These are phyloP conservation scores for Dasyornis broadbenti DNA, from an alignment of 2,113 vertebrate species.

Conservation along the genomic window DNA sequence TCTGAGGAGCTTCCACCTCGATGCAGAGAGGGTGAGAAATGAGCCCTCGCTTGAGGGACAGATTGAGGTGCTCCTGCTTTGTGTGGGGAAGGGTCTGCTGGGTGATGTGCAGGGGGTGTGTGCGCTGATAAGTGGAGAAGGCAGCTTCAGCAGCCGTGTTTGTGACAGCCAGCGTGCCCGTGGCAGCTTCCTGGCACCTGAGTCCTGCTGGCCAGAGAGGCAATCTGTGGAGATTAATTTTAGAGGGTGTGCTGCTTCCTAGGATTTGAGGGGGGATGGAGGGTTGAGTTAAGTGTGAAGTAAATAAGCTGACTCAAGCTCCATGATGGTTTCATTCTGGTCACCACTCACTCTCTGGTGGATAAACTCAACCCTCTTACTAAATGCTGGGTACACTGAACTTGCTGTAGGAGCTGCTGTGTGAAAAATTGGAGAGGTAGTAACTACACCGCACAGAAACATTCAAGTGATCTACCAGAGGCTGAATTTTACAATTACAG, in stretches of 20 bases:
- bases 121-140: background rate
- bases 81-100: background rate
- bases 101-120: background rate
- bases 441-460: background rate
- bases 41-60: background rate
- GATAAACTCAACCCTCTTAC: background rate
- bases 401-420: background rate
- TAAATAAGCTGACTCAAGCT: background rate
- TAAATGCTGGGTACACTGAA: background rate
- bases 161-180: fast-evolving
- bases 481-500: background rate
- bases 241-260: background rate
- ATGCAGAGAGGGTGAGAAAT: background rate
- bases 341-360: background rate
- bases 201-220: background rate
- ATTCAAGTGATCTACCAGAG: background rate
- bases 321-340: background rate
- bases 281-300: background rate
- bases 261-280: background rate
- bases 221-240: background rate
- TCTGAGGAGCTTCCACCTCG: fast-evolving
- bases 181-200: background rate
- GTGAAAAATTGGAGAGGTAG: background rate
- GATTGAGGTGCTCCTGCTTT: background rate
- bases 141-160: background rate